A percentile compares a stretch with the other conserved stretches of the same genome.
Conservation (phyloP, 2,888 invertebrate genomes). For the Caenorhabditis plicata region DNA sequence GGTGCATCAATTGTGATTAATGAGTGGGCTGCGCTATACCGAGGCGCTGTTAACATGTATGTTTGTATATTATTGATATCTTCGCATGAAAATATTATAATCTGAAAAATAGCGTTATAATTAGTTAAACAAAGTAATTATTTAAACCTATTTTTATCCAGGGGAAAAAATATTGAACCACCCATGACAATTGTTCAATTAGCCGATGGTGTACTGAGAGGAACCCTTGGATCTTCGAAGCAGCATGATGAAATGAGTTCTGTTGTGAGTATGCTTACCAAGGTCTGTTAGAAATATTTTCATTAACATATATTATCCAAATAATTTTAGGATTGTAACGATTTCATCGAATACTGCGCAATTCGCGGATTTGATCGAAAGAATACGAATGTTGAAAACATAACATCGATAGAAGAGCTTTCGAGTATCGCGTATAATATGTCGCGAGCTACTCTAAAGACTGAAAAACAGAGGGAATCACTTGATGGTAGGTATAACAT, state of each 20-base stretch:
- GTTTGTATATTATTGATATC: neutral
- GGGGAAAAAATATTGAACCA: constrained; percentile 13
- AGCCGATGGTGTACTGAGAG: constrained; percentile 22
- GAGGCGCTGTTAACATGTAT: constrained; percentile 7
- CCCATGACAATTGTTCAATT: constrained; percentile 30
- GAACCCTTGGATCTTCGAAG: constrained; percentile 2
- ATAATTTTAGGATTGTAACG: constrained; percentile 63
- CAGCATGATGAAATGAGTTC: constrained; percentile 22
- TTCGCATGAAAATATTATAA: neutral
- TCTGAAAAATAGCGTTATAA: too few species aligned
- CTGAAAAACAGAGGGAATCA: constrained; percentile 38
- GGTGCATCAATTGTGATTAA: constrained; percentile 52
- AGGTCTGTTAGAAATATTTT: too few species aligned
- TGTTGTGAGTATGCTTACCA: constrained; percentile 29
- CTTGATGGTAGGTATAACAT: constrained; percentile 40
- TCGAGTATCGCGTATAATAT: constrained; percentile 37
- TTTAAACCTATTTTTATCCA: too few species aligned
- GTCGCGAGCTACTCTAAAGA: constrained; percentile 22
- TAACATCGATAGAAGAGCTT: constrained; percentile 10
- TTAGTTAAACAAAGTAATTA: neutral
- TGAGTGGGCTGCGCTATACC: constrained; percentile 46
- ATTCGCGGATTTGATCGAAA: constrained; percentile 43
- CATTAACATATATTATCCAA: too few species aligned
- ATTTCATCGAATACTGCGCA: constrained; percentile 55
- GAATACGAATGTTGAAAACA: neutral